These are phyloP conservation scores for Athene noctua DNA, from an alignment of 2,113 vertebrate species.

Conservation along the genomic window DNA sequence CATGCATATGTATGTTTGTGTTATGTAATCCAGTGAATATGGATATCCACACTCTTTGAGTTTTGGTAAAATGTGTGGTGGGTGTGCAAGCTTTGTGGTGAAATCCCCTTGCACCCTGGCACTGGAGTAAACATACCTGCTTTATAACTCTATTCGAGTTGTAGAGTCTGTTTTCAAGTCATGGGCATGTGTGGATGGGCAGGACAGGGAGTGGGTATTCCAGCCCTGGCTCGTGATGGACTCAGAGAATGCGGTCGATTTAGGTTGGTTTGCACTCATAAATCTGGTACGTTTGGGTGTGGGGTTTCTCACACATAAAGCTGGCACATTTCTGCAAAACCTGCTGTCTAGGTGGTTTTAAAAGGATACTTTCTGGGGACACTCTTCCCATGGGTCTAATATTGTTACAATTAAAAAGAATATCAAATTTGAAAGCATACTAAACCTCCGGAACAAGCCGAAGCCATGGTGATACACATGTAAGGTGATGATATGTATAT, in stretches of 20 bases:
- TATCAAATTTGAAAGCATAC: neutral
- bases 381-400: neutral
- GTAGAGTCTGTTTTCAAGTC: too few species aligned
- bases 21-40: too few species aligned
- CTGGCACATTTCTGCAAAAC: neutral
- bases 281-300: neutral
- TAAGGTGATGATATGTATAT: neutral
- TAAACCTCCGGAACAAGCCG: neutral
- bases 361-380: neutral
- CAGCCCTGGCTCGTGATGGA: rapidly evolving
- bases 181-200: neutral
- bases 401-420: neutral
- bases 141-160: too few species aligned
- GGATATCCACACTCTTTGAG: too few species aligned
- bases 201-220: rapidly evolving
- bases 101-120: too few species aligned
- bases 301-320: neutral
- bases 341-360: neutral
- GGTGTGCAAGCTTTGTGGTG: too few species aligned
- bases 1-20: too few species aligned
- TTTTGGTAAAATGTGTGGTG: too few species aligned
- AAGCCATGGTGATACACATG: neutral
- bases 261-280: neutral
- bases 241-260: rapidly evolving
- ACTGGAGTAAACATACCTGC: too few species aligned